phyloP scores from a whole-genome alignment of 1,140 invertebrate species.

The Anoplolepis gracilipes region DNA sequence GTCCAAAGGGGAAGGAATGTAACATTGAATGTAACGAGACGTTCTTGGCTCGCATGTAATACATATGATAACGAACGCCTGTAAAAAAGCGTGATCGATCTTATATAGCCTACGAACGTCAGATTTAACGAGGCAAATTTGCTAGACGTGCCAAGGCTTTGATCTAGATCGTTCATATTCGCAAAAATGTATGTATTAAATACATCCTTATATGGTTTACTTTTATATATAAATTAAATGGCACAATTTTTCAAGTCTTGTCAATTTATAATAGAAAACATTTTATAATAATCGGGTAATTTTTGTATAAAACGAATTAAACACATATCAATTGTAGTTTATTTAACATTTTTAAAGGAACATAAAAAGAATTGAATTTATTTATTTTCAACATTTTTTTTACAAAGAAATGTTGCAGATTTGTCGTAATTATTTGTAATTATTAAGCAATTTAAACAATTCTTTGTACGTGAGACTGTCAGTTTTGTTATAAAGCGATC shows the following conservation, averaged over 20 bases:
- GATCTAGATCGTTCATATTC: neutral
- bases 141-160: neutral
- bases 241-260: too few relatives aligned
- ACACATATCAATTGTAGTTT: neutral
- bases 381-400: neutral
- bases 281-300: too few relatives aligned
- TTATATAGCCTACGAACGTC: neutral
- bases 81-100: constrained; percentile 11
- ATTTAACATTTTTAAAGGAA: neutral
- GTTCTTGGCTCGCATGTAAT: constrained; percentile 4
- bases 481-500: constrained; percentile 3
- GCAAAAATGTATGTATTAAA: neutral
- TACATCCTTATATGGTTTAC: neutral
- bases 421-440: neutral
- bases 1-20: constrained; percentile 52
- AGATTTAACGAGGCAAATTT: neutral
- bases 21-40: constrained; percentile 37
- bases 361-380: neutral
- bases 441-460: too few relatives aligned
- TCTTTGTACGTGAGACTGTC: neutral
- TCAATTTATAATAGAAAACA: too few relatives aligned
- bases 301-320: neutral
- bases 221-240: too few relatives aligned
- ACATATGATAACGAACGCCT: constrained; percentile 25
- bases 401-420: neutral